phyloP scores from a whole-genome alignment of 2,888 invertebrate species.

The Metallyticus violacea region DNA sequence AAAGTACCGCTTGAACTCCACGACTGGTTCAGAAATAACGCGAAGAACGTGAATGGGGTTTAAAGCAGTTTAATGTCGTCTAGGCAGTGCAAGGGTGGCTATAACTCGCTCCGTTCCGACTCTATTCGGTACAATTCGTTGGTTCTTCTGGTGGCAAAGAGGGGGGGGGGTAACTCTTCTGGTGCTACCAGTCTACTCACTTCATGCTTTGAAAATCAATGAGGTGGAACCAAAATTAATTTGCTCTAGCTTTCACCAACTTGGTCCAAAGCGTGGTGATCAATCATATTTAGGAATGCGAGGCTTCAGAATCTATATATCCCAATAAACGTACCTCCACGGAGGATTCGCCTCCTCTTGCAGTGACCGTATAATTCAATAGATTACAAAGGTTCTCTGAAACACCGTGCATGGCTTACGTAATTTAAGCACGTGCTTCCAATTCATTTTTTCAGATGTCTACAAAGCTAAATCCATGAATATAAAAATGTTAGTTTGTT shows the following conservation, averaged over 20 bases:
- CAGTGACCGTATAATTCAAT: not conserved
- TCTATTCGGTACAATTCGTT: not conserved
- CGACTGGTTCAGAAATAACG: not conserved
- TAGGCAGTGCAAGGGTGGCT: not conserved
- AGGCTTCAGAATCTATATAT: not conserved
- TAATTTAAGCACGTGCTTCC: not conserved
- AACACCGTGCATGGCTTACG: not conserved
- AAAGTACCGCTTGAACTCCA: not conserved
- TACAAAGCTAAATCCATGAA: not conserved
- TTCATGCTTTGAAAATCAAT: not conserved
- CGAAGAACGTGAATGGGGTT: not conserved
- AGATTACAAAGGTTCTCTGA: not conserved
- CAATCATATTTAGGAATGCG: not conserved
- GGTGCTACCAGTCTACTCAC: not conserved
- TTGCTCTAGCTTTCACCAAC: not conserved
- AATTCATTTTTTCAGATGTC: not conserved
- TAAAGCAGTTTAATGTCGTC: too few relatives aligned
- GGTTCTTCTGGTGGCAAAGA: not conserved
- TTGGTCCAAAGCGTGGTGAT: not conserved
- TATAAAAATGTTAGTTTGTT: too few relatives aligned
- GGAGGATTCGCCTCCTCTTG: not conserved
- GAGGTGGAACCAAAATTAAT: not conserved
- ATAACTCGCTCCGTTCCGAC: not conserved
- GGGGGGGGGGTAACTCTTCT: not conserved
- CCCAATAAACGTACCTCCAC: too few relatives aligned